Conservation (phyloP, 2,113 vertebrate genomes). For the Ciconia boyciana region DNA sequence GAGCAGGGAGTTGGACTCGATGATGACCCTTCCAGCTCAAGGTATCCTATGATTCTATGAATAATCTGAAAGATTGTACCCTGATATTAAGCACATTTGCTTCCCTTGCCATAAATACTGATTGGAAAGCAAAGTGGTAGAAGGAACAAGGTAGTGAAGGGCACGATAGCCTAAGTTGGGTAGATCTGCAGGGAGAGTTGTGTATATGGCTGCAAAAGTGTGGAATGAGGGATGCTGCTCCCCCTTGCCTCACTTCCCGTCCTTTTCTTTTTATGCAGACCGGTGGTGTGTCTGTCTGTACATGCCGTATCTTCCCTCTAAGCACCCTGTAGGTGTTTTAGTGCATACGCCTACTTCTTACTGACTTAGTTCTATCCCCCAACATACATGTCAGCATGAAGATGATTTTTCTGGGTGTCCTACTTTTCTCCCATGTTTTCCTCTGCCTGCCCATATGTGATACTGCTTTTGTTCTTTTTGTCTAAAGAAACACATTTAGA, state of each 20-base stretch:
- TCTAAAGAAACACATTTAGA: not conserved
- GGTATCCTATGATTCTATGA: not conserved
- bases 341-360: not conserved
- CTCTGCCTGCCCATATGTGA: rapidly evolving
- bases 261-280: not conserved
- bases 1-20: not conserved
- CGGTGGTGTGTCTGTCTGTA: rapidly evolving
- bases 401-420: not conserved
- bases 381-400: not conserved
- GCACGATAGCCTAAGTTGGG: not conserved
- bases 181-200: not conserved
- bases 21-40: not conserved
- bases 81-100: not conserved
- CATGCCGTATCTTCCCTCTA: rapidly evolving
- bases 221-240: not conserved
- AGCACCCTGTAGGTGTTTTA: not conserved
- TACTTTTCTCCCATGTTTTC: not conserved
- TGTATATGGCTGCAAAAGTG: rapidly evolving
- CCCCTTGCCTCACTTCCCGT: not conserved
- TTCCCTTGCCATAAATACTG: not conserved
- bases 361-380: not conserved
- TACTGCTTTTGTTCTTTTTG: not conserved
- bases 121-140: not conserved
- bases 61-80: not conserved
- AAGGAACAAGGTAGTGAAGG: not conserved